A percentile compares a stretch with the other conserved stretches of the same genome.
phyloP scores from a whole-genome alignment of 2,888 invertebrate genomes.

The Andrena praecox region DNA sequence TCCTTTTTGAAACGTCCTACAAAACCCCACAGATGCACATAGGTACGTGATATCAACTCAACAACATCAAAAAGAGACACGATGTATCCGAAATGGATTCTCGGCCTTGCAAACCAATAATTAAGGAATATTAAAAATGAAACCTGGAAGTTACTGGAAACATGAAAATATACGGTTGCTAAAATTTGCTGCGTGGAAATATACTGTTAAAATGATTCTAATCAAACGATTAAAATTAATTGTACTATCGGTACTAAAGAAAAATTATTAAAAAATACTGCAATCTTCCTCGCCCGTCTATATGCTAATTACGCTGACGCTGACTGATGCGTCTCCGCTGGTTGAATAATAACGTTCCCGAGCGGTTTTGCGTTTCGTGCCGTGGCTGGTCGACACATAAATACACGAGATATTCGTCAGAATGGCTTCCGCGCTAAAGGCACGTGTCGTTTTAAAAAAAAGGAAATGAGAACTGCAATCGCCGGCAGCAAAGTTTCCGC shows the following conservation, averaged over 20 bases:
- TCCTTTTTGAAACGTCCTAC: not conserved
- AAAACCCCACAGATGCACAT: not conserved
- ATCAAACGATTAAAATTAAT: not conserved
- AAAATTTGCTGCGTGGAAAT: not conserved
- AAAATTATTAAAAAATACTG: not conserved
- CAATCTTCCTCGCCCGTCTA: not conserved
- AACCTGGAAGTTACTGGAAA: not conserved
- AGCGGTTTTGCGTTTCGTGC: not conserved
- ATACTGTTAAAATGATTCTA: not conserved
- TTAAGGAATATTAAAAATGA: not conserved
- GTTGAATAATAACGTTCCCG: not conserved
- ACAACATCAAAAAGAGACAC: not conserved
- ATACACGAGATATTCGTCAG: not conserved
- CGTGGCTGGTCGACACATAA: not conserved
- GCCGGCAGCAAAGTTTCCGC: constrained; percentile 31
- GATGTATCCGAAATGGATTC: too few relatives aligned
- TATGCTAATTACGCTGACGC: not conserved
- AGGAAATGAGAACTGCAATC: constrained; percentile 48
- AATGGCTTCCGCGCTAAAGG: constrained; percentile 12
- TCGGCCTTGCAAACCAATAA: not conserved
- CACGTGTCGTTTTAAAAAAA: constrained; percentile 39
- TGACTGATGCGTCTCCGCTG: not conserved
- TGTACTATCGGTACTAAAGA: not conserved
- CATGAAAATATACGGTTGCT: not conserved
- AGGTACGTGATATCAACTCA: not conserved